Evolutionary conservation across 2,797 vertebrate species (phyloP), one percentile per base, ranked within the genome.

Genomic region (Perodicticus potto): DNA sequence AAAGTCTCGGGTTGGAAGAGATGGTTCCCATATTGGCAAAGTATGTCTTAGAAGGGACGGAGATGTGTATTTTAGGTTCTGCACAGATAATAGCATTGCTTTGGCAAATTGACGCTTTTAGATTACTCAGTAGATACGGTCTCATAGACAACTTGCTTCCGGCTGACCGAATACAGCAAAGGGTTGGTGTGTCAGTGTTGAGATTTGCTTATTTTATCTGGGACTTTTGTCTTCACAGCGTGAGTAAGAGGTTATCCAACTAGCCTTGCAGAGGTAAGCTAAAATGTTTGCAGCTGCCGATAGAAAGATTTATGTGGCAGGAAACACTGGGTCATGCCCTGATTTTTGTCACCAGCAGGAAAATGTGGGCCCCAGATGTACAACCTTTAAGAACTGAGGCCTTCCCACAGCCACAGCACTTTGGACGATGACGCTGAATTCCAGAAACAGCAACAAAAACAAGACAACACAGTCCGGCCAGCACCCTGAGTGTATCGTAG

Each of bases 41-140:
- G n/a, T 0, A 2, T 7, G 37, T 29, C 22, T 57, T 12, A n/a
- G 20, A 63, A 88, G 12, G 40, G 37, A 45, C 0, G 25, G 5
- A 1, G 5, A 29, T 1, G 0, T 8, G 14, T 25, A 70, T 20
- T 25, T 10, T 32, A 8, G 14, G 3, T 61, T 63, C 40, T 78
- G 2, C 65, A 20, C 0, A 8, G 20, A 49, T 27, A 5, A 0
- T 9, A 22, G 8, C 5, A 3, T 16, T 20, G 7, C 32, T 32
- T 49, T 57, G n/a, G 25, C 49, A 49, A 40, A 12, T 2, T 14
- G 61, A 70, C 20, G 7, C 32, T n/a, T n/a, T 53, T 25, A 29
- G 37, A 13, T 67, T 70, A 3, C 53, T 61, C 53, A 11, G 2
- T 7, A 12, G 53, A 69, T 27, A 69, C 20, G 7, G 16, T n/a